These are phyloP conservation scores for Chrysaora quinquecirrha DNA, from an alignment of 30 jellyfish, hydroid and myxozoan genomes.

Conservation along the genomic window DNA sequence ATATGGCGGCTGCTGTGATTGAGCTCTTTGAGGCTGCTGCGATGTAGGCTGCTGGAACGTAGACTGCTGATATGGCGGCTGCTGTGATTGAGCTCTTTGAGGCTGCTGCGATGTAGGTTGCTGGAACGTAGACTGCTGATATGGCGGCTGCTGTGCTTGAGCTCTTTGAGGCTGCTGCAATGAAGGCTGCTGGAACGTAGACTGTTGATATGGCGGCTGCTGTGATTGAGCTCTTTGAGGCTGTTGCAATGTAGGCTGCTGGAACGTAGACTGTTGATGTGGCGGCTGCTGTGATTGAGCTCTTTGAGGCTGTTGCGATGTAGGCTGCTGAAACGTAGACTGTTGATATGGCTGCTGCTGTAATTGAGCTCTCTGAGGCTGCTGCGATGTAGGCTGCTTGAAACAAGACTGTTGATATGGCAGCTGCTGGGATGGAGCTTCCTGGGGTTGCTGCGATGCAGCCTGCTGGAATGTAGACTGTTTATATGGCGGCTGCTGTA, in stretches of 20 bases:
- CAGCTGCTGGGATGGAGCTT: not conserved
- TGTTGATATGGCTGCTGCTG: not conserved
- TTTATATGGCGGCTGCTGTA: not conserved
- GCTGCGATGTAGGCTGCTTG: too few relatives aligned
- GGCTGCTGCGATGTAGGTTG: constrained; percentile 6
- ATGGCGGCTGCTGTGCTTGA: not conserved
- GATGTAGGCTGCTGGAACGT: constrained; percentile 10
- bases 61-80: not conserved
- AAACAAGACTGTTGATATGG: not conserved
- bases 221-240: not conserved
- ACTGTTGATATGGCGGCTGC: not conserved
- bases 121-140: not conserved
- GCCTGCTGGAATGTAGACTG: not conserved
- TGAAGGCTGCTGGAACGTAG: not conserved
- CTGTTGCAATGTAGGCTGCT: too few relatives aligned
- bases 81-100: not conserved
- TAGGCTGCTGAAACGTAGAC: not conserved
- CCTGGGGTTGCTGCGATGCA: too few relatives aligned
- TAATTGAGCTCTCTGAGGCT: not conserved
- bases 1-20: not conserved
- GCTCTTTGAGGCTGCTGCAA: not conserved
- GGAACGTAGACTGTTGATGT: not conserved
- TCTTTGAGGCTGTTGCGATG: too few relatives aligned
- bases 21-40: not conserved
- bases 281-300: not conserved